Conservation (phyloP, 2,797 vertebrate species). For the Alectoris magna region DNA sequence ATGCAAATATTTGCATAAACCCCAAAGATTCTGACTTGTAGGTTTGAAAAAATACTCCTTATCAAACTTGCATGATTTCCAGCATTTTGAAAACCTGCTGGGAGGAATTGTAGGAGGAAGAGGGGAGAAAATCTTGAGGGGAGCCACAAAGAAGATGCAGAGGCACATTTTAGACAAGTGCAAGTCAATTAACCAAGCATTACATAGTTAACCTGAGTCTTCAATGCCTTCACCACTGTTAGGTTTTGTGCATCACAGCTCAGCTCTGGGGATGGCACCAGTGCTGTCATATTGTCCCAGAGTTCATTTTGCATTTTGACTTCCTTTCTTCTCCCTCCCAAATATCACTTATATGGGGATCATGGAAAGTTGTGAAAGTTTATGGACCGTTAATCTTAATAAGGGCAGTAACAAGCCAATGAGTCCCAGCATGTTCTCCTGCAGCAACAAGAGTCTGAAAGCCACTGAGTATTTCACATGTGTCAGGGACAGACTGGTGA, state of each 20-base stretch:
- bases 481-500: background rate
- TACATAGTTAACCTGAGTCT: background rate
- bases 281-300: background rate
- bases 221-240: background rate
- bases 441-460: background rate
- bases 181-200: background rate
- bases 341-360: background rate
- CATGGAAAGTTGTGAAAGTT: background rate
- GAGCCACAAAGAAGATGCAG: background rate
- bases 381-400: background rate
- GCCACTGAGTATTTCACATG: background rate
- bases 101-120: background rate
- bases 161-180: rapidly evolving
- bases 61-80: background rate
- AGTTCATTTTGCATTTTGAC: background rate
- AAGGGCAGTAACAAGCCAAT: background rate
- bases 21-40: background rate
- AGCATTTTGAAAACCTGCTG: background rate
- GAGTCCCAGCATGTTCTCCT: background rate
- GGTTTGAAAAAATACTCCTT: background rate
- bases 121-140: background rate
- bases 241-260: background rate
- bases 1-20: background rate
- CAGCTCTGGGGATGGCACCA: background rate
- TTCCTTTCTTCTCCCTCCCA: background rate